Evolutionary conservation across 2,888 invertebrate genomes (phyloP), one percentile per base, ranked within the genome.

Genomic region (Priapulus caudatus): DNA sequence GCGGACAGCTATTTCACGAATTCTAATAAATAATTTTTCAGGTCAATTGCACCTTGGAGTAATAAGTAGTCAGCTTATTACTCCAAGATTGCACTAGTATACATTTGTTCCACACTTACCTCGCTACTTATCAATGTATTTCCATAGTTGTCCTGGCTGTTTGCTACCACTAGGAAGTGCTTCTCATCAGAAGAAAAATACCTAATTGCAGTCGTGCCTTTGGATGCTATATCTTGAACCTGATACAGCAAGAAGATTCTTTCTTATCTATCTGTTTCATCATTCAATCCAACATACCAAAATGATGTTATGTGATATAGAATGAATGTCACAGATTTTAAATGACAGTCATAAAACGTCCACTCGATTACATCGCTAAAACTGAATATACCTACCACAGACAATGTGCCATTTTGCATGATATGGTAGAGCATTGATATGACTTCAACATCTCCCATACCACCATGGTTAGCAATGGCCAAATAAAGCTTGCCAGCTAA

Each of bases 171-270:
- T 15, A 67, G 54, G 53, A 62, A 66, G 45, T 60, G 58, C 45
- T 61, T 53, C 18, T 50, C 53, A 44, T 56, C 57, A 20, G 53
- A 51, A 19, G 54, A 55, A 56, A 65, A 64, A 45, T 58, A 61
- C n/a, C 56, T 59, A 2, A 63, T 66, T 59, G 64, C 65, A 18
- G 55, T 58, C 4, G 65, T 67, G 21, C 65, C 66, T 43, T 54
- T 58, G 18, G 66, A 65, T 18, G 55, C 43, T 4, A 68, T 47
- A 20, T 65, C 61, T 57, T 69, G 69, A 4, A 67, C 48, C 68
- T 68, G 53, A n/a, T 52, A 44, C 43, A 43, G 24, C 21, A n/a
- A n/a, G n/a, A 10, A 10, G n/a, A 45, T 10, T 5, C 16, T 10
- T 10, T n/a, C n/a, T 10, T 5, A 45, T 18, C 45, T n/a, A 10